These are phyloP conservation scores for Enteromius fasciolatus DNA, from an alignment of 2,797 vertebrate species.

Conservation along the genomic window DNA sequence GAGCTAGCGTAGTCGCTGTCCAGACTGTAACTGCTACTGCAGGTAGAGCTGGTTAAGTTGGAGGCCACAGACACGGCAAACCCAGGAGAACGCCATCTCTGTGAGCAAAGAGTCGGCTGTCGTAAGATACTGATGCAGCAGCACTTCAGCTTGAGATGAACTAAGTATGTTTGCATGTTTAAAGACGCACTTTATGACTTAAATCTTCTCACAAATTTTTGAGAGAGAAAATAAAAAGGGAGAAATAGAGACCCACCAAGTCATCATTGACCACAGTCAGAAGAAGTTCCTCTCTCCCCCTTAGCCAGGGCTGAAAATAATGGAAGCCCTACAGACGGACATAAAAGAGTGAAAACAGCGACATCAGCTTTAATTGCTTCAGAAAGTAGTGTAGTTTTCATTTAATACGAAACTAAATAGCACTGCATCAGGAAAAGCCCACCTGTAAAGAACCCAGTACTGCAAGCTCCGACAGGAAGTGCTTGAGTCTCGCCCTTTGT, in stretches of 20 bases:
- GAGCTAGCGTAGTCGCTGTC: slow-evolving; percentile 68
- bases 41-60: slow-evolving; percentile 69
- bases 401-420: background rate
- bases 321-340: slow-evolving; percentile 76
- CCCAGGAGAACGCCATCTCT: slow-evolving; percentile 78
- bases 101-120: background rate
- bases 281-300: slow-evolving; percentile 82
- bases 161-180: no score
- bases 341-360: background rate
- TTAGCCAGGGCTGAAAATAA: slow-evolving; percentile 84
- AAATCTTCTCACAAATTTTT: background rate
- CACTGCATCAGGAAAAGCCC: background rate
- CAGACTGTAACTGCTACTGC: slow-evolving; percentile 75
- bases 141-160: background rate
- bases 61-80: slow-evolving; percentile 78
- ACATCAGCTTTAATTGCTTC: no score
- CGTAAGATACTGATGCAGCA: background rate
- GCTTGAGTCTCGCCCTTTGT: slow-evolving; percentile 75
- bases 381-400: background rate
- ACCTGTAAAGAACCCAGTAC: slow-evolving; percentile 81
- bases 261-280: slow-evolving; percentile 83
- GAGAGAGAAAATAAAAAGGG: background rate
- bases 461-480: slow-evolving; percentile 77
- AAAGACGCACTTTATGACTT: background rate
- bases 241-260: slow-evolving; percentile 68